Conservation (phyloP, 2,113 vertebrate genomes). For the Arizona elegans region DNA sequence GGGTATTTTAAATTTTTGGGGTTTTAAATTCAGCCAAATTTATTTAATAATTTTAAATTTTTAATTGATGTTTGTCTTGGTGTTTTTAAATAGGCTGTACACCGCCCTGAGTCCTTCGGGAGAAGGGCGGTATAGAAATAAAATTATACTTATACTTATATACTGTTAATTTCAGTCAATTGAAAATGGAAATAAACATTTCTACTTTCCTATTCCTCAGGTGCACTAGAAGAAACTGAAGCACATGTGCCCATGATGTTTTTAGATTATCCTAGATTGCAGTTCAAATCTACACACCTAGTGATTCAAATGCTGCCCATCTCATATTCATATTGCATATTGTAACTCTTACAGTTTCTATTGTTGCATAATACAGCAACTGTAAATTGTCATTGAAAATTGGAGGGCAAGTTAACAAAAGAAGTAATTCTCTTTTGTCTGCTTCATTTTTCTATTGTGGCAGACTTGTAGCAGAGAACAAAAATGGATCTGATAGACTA, state of each 20-base stretch:
- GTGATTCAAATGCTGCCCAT: not conserved
- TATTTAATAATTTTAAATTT: no score
- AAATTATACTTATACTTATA: no score
- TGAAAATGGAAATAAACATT: not conserved
- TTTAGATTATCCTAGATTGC: not conserved
- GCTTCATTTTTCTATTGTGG: not conserved
- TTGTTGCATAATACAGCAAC: not conserved
- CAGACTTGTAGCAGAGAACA: not conserved
- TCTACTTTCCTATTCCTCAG: not conserved
- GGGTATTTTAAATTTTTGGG: no score
- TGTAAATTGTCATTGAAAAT: not conserved
- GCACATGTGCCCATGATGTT: not conserved
- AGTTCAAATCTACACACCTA: not conserved
- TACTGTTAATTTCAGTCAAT: not conserved
- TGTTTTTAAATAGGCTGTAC: no score
- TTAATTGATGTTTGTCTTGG: no score
- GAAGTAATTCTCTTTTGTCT: not conserved
- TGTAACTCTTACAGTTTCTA: not conserved
- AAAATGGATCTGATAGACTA: not conserved
- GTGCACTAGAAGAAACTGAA: not conserved
- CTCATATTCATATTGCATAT: not conserved
- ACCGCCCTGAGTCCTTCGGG: no score
- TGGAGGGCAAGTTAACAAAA: not conserved
- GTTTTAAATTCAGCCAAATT: no score
- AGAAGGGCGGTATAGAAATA: no score